phyloP scores from a whole-genome alignment of 2,113 vertebrate genomes.

The Calcarius ornatus region DNA sequence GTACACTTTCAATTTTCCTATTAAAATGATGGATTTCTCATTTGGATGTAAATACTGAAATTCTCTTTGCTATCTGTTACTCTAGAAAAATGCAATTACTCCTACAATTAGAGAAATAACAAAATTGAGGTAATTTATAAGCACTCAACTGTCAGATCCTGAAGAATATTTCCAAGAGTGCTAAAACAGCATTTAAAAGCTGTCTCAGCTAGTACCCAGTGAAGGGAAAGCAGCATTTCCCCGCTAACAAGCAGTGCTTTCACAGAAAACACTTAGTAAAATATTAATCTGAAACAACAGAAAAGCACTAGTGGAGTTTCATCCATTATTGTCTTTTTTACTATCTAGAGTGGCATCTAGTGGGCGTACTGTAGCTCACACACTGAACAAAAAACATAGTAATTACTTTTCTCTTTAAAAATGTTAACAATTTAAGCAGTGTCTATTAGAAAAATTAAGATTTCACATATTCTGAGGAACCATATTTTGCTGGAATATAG shows the following conservation, averaged over 20 bases:
- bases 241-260: not conserved
- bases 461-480: not conserved
- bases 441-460: not conserved
- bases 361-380: not conserved
- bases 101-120: not conserved
- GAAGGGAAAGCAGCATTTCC: not conserved
- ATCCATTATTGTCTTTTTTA: not conserved
- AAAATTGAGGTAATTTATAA: not conserved
- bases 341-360: conserved; percentile 21
- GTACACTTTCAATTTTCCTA: not conserved
- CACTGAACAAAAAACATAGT: rapidly evolving
- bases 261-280: not conserved
- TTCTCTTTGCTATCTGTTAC: not conserved
- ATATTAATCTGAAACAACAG: not conserved
- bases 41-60: not conserved
- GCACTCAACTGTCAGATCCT: not conserved
- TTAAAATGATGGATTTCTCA: not conserved
- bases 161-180: not conserved
- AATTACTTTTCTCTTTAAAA: not conserved
- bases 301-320: not conserved
- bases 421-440: not conserved
- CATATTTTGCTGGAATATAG: not conserved
- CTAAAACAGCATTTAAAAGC: not conserved
- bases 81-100: not conserved
- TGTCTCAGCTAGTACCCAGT: not conserved